A percentile compares a stretch with the other conserved stretches of the same genome.
These are phyloP conservation scores for Montipora foliosa DNA, from an alignment of 64 coral and sea anemone genomes.

Conservation along the genomic window DNA sequence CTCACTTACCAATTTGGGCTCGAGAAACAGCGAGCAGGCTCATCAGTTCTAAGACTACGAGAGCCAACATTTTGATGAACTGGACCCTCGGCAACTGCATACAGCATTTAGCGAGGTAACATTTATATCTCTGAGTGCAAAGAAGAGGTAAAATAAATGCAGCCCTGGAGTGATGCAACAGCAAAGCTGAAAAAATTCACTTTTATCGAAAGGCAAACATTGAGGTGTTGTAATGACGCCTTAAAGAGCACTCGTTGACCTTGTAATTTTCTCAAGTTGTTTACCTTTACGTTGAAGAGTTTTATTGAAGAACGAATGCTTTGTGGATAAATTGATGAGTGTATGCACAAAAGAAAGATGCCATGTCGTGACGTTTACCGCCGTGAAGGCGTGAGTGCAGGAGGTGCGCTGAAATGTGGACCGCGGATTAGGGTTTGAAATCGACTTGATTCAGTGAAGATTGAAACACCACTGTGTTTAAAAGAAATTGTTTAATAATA, in stretches of 20 bases:
- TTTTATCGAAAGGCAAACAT: neutral
- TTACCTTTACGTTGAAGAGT: neutral
- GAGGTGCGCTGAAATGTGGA: no score
- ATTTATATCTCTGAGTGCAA: neutral
- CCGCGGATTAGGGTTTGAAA: no score
- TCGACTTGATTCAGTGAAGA: no score
- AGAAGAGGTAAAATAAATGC: neutral
- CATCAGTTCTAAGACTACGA: neutral
- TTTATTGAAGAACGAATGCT: neutral
- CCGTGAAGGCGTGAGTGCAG: no score
- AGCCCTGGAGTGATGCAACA: neutral
- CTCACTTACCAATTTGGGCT: neutral
- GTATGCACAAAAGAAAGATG: no score
- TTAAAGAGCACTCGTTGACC: neutral
- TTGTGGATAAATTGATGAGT: neutral
- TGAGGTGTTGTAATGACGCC: neutral
- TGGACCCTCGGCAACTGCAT: neutral
- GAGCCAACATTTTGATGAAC: neutral
- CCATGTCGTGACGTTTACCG: no score
- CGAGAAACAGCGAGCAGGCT: neutral
- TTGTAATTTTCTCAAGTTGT: neutral
- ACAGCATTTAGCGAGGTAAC: neutral
- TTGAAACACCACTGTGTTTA: no score
- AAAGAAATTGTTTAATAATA: no score
- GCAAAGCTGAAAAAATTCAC: slow-evolving; percentile 8